phyloP scores from a whole-genome alignment of 2,113 vertebrate genomes.

The Piaya cayana region DNA sequence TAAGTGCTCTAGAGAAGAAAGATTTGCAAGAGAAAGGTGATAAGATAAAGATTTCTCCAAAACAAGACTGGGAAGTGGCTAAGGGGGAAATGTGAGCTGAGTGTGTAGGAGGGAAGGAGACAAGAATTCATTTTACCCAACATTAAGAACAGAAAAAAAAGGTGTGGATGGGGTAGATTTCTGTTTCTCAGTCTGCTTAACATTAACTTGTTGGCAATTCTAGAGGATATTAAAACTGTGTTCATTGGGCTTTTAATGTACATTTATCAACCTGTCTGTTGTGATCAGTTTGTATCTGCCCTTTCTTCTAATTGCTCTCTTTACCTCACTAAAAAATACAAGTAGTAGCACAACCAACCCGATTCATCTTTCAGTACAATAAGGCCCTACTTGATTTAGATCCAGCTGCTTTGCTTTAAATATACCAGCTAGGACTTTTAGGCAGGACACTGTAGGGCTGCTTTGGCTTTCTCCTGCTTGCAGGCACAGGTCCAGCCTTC shows the following conservation, averaged over 20 bases:
- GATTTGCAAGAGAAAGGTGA: conserved; percentile 20
- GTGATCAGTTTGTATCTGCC: neutral
- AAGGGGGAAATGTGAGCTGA: neutral
- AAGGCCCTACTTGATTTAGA: neutral
- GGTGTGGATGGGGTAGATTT: neutral
- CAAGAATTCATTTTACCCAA: neutral
- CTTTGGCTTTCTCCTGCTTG: neutral
- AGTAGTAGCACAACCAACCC: neutral
- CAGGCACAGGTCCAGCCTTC: neutral
- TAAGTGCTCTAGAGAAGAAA: conserved; percentile 1
- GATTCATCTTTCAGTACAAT: neutral
- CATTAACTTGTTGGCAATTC: neutral
- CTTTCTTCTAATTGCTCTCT: neutral
- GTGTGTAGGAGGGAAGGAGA: conserved; percentile 11
- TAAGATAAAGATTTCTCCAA: conserved; percentile 41
- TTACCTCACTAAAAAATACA: neutral
- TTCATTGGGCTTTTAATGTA: neutral
- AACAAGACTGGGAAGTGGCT: conserved; percentile 37
- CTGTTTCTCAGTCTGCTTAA: neutral
- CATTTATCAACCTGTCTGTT: neutral
- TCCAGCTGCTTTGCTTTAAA: neutral
- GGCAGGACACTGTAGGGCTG: neutral
- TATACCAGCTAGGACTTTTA: neutral
- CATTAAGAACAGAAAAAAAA: neutral
- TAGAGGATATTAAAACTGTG: neutral